Evolutionary conservation across 2,888 invertebrate genomes (phyloP), one percentile per base, ranked within the genome.

Genomic region (Macrostomum cliftonense): DNA sequence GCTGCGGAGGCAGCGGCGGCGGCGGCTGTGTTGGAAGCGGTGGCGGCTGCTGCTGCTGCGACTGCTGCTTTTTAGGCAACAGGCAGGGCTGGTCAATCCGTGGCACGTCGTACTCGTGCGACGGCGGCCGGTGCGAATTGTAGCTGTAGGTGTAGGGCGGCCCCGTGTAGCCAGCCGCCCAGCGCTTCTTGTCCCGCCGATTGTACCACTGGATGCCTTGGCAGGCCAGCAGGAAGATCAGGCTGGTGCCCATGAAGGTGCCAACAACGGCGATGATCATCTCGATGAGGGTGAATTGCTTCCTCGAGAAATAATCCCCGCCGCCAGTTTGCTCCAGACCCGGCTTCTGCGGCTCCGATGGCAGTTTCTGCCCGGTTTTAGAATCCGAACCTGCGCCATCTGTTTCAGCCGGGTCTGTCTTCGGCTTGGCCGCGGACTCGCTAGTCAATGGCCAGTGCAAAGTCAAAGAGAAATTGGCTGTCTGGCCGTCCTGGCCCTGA

Each of bases 221-320:
- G 14, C 28, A 47, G 12, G 49, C 37, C n/a, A 48, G 20, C 13
- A 48, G 20, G 13, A 48, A 21, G 14, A 49, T 12, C 14, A 37
- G 13, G 16, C 46, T 20, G n/a, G 48, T 48, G 13, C 11, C 45
- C n/a, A 37, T 48, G 37, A 48, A 48, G 17, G 48, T 48, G 28
- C 48, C 48, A 28, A 48, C 48, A 2, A 48, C 48, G 2, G 48
- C 48, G 28, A 45, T 47, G 7, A 48, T 48, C 47, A 48, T 48
- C 37, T 48, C 48, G n/a, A 48, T 14, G 4, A 48, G 47, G 28
- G 48, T 48, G 37, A 48, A 48, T n/a, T 48, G 48, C 47, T 48
- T 48, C n/a, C 46, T 7, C 11, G 36, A 48, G 13, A 48, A 19
- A 49, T 47, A 48, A 37, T 48, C 20, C 5, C 28, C 28, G 28